A percentile compares a stretch with the other conserved stretches of the same genome.
Conservation (phyloP, 2,797 vertebrate species). For the Danio aesculapii region DNA sequence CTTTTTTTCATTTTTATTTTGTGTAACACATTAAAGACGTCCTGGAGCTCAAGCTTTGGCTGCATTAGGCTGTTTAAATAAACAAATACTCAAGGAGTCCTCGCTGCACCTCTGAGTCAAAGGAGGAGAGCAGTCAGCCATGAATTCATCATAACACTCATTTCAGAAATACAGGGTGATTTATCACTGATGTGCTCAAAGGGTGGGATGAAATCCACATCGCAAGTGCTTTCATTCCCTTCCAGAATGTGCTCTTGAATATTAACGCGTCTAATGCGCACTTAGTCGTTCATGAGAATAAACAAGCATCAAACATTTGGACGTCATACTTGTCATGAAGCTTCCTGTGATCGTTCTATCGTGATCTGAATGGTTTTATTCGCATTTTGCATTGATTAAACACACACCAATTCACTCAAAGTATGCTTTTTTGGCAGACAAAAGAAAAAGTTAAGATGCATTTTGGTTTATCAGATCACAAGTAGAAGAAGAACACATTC, state of each 20-base stretch:
- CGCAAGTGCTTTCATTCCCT: slow-evolving; percentile 25
- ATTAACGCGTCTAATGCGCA: slow-evolving; percentile 51
- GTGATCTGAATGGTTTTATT: background rate
- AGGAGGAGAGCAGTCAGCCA: slow-evolving; percentile 31
- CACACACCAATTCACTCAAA: background rate
- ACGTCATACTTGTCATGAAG: background rate
- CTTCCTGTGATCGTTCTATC: background rate
- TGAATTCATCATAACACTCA: slow-evolving; percentile 43
- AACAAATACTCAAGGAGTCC: slow-evolving; percentile 35
- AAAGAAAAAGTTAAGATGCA: background rate
- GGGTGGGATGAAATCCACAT: slow-evolving; percentile 27
- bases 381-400: background rate
- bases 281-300: slow-evolving; percentile 41
- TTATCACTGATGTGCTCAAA: slow-evolving; percentile 41
- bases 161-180: slow-evolving; percentile 48
- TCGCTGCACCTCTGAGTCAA: slow-evolving; percentile 40
- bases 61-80: slow-evolving; percentile 3
- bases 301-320: slow-evolving; percentile 15
- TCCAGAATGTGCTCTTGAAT: slow-evolving; percentile 46
- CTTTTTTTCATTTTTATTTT: slow-evolving; percentile 55
- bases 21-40: slow-evolving; percentile 29
- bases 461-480: too few relatives aligned
- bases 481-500: too few relatives aligned
- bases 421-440: slow-evolving; percentile 8
- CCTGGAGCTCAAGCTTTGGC: slow-evolving; percentile 20